Evolutionary conservation across 2,797 vertebrate genomes (phyloP), one percentile per base, ranked within the genome.

Genomic region (Epinephelus coioides): DNA sequence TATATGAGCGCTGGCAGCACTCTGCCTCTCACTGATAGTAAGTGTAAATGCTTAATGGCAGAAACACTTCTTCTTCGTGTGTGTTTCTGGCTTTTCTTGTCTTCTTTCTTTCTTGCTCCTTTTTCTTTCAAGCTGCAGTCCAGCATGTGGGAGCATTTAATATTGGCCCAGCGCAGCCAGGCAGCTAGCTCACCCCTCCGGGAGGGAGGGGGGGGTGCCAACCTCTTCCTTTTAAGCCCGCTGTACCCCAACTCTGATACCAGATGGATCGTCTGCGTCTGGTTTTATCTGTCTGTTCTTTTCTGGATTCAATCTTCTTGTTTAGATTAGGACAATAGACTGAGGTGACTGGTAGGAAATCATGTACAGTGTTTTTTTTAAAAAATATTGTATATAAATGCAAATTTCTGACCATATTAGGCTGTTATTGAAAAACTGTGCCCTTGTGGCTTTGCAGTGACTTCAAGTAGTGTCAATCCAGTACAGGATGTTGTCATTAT

Each of bases 111-210:
- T 72, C 9, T 25, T 46, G 68, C 44, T 69, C 64, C 51, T 80
- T 73, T 78, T 69, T 64, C 51, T 80, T 73, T 78, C 21, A 77
- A 70, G 59, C 57, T 82, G 66, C 72, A 72, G 55, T 76, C 47
- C 59, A 80, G 65, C 91, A 90, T 89, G 79, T 89, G 88, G 92
- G 68, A 93, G 83, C 46, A 12, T 89, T 94, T 92, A 92, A 82
- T 82, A 65, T 83, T 78, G 82, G 85, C 83, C 81, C 82, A 81
- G 70, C 73, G 78, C 83, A 82, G 63, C 71, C 59, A 73, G 62
- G 73, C 79, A 70, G 66, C 73, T 14, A 21, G 69, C 73, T 82
- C 51, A 76, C 55, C 65, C 82, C 59, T 84, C 73, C 69, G 73
- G 60, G 47, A 54, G 81, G 30, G 59, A 80, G 30, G 79, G 81